A percentile compares a stretch with the other conserved stretches of the same genome.
phyloP scores from a whole-genome alignment of 2,113 vertebrate genomes.

The Oryzias woworae region DNA sequence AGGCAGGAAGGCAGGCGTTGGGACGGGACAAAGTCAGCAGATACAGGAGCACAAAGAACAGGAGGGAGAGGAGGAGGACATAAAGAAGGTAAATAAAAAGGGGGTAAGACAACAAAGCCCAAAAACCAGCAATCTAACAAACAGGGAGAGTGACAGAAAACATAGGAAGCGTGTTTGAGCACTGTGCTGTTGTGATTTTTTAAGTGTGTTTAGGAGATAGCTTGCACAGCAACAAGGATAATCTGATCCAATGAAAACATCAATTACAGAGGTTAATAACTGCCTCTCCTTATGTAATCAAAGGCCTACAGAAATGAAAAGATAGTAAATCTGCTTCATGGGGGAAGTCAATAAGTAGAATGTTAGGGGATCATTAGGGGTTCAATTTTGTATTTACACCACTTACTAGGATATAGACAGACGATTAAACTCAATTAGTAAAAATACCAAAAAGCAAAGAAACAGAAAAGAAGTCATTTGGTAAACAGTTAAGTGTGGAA shows the following conservation, averaged over 20 bases:
- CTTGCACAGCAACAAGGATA: conserved; percentile 59
- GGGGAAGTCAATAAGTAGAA: conserved; percentile 11
- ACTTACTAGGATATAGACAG: no score
- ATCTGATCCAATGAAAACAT: conserved; percentile 67
- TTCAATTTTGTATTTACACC: no score
- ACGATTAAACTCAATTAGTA: no score
- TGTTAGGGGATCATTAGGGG: neutral
- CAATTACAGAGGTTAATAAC: conserved; percentile 67
- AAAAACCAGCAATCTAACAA: conserved; percentile 49
- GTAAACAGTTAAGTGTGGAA: no score
- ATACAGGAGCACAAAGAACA: conserved; percentile 78
- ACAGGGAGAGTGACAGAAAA: conserved; percentile 23
- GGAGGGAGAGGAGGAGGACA: conserved; percentile 63
- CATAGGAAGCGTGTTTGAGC: conserved; percentile 1
- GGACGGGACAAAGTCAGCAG: conserved; percentile 74
- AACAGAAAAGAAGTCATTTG: no score
- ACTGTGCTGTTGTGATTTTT: neutral
- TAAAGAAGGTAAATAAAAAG: conserved; percentile 70
- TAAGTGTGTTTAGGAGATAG: conserved; percentile 20
- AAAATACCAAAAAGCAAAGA: no score
- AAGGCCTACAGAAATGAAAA: conserved; percentile 57
- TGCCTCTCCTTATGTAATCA: conserved; percentile 54
- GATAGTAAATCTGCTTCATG: conserved; percentile 22
- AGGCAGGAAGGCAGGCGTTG: conserved; percentile 59
- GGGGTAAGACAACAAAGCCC: conserved; percentile 60